phyloP scores from a whole-genome alignment of 92 coral and sea anemone species.

The Porites rus region DNA sequence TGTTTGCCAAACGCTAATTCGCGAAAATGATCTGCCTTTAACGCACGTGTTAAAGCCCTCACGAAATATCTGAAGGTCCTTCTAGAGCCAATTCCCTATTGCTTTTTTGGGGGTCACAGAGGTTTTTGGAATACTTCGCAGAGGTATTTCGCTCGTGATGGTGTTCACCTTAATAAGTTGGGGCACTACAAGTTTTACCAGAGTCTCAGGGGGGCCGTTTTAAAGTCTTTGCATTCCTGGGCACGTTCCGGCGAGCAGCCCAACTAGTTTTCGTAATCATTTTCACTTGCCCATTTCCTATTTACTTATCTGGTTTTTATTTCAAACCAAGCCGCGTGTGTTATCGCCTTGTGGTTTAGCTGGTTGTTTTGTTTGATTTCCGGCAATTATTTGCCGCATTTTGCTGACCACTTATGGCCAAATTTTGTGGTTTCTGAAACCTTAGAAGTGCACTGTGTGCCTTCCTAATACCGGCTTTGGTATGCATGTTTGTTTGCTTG shows the following conservation, averaged over 20 bases:
- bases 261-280: neutral
- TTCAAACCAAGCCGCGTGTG: too few species aligned
- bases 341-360: too few species aligned
- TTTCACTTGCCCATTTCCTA: neutral
- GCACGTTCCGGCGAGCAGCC: neutral
- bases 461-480: neutral
- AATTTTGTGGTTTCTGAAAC: neutral
- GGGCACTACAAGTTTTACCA: conserved; percentile 15
- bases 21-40: neutral
- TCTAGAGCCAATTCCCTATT: conserved; percentile 15
- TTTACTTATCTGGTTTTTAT: neutral
- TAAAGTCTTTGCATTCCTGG: neutral
- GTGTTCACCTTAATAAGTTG: conserved; percentile 3
- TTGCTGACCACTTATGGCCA: neutral
- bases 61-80: conserved; percentile 15
- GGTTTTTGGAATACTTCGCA: conserved; percentile 29
- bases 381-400: neutral
- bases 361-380: too few species aligned
- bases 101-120: conserved; percentile 32
- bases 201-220: conserved; percentile 48
- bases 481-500: neutral
- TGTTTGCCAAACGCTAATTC: too few species aligned
- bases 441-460: neutral
- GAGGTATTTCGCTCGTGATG: conserved; percentile 11
- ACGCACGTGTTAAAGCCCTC: neutral